Evolutionary conservation across 2,113 vertebrate genomes (phyloP).

Genomic region (Probosciger aterrimus): DNA sequence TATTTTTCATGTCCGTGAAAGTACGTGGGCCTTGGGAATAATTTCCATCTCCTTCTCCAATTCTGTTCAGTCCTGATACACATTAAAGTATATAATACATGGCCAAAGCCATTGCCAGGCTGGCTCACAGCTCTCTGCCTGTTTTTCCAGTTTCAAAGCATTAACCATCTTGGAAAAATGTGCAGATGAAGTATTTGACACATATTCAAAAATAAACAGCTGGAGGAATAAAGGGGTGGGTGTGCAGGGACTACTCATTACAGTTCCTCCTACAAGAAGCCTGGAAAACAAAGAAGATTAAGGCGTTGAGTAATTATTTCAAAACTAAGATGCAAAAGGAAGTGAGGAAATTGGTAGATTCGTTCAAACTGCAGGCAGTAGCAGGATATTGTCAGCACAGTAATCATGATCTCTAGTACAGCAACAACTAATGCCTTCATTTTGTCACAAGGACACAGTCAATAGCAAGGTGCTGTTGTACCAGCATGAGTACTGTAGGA

Average conservation of each 20-base stretch:
- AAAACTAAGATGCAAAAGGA: background rate
- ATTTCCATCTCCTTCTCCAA: background rate
- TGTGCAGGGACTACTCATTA: background rate
- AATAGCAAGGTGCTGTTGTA: background rate
- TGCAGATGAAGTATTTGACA: background rate
- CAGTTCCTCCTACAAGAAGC: background rate
- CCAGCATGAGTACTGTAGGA: too few species aligned
- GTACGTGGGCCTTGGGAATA: background rate
- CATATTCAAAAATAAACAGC: background rate
- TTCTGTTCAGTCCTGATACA: background rate
- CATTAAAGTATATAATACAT: background rate
- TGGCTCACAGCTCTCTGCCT: background rate
- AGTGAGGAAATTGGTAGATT: background rate
- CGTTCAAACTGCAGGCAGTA: background rate
- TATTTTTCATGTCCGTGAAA: background rate
- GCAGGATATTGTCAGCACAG: background rate
- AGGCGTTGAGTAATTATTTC: background rate
- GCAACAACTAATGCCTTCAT: background rate
- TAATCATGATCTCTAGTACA: background rate
- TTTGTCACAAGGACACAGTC: background rate
- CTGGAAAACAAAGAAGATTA: background rate
- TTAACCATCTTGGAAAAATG: background rate
- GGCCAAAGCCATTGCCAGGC: background rate
- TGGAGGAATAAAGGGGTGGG: background rate
- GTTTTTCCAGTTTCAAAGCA: background rate